Percentiles rank a stretch among this genome's conserved stretches.
Conservation (phyloP, 2,113 vertebrate species). For the Lepus americanus region DNA sequence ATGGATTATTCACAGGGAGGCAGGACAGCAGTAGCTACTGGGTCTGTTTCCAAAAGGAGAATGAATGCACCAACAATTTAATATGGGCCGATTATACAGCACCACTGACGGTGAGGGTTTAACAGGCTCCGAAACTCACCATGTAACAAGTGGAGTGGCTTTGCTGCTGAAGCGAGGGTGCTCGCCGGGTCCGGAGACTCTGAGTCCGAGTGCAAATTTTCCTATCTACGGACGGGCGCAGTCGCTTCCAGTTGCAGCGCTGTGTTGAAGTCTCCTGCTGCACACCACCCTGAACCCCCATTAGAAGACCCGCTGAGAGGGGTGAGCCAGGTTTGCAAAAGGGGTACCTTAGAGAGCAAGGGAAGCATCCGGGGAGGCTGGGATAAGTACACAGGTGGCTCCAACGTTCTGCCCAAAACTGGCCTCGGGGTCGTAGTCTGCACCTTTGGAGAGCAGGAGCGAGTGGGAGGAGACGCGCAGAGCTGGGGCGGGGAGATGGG, state of each 20-base stretch:
- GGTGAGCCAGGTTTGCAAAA: background rate
- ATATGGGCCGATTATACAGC: constrained; percentile 83
- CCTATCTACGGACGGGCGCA: constrained; percentile 63
- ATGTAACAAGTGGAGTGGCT: constrained; percentile 82
- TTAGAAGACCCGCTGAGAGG: background rate
- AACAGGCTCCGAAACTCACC: constrained; percentile 79
- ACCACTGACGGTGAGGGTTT: constrained; percentile 77
- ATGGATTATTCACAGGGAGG: constrained; percentile 80
- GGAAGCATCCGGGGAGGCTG: background rate
- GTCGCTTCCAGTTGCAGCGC: background rate
- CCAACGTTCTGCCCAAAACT: background rate
- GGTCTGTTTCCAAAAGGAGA: constrained; percentile 82
- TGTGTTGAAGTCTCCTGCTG: background rate
- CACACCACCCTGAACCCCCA: background rate
- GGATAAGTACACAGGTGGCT: background rate
- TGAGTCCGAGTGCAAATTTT: constrained; percentile 74
- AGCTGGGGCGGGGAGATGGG: rapidly evolving
- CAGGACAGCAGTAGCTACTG: constrained; percentile 67
- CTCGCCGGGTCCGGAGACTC: constrained; percentile 76
- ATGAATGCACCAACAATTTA: constrained; percentile 80
- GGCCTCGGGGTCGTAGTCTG: rapidly evolving
- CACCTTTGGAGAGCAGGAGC: background rate
- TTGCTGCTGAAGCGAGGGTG: constrained; percentile 82
- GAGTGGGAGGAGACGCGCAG: too few relatives aligned
- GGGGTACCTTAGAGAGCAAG: too few relatives aligned